Evolutionary conservation across 2,797 vertebrate genomes (phyloP).

Genomic region (Diplodus sargus): DNA sequence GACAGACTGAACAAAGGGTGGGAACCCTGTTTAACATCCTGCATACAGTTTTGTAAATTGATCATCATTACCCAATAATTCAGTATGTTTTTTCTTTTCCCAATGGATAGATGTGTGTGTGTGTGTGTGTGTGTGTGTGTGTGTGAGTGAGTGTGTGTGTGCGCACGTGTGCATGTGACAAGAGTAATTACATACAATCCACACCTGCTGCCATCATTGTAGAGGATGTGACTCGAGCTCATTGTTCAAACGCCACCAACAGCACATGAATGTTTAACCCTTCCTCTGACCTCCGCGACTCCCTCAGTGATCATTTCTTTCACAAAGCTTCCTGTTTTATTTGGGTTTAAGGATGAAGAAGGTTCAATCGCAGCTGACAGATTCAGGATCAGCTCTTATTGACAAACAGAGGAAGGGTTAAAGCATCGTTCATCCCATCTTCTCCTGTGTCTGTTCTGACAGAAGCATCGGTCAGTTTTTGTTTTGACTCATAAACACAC

Average conservation of each 20-base stretch:
- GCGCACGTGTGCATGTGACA: slow-evolving; percentile 16
- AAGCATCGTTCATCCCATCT: slow-evolving; percentile 51
- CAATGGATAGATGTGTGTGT: slow-evolving; percentile 45
- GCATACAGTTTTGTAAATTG: slow-evolving; percentile 50
- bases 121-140: slow-evolving; percentile 47
- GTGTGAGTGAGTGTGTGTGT: slow-evolving; percentile 7
- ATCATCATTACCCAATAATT: slow-evolving; percentile 75
- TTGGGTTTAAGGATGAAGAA: neutral
- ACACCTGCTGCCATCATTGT: slow-evolving; percentile 48
- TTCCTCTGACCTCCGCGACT: slow-evolving; percentile 25
- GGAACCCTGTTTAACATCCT: slow-evolving; percentile 79
- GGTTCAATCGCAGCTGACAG: slow-evolving; percentile 9
- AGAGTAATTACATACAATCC: slow-evolving; percentile 37
- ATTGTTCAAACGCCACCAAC: slow-evolving; percentile 42
- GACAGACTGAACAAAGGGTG: slow-evolving; percentile 45
- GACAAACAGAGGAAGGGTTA: slow-evolving; percentile 69
- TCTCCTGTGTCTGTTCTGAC: slow-evolving; percentile 45
- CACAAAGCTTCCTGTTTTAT: neutral
- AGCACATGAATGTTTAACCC: slow-evolving; percentile 77
- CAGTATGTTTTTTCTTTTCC: slow-evolving; percentile 4
- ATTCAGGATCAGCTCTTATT: slow-evolving; percentile 9
- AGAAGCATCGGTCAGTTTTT: slow-evolving; percentile 2
- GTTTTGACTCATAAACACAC: slow-evolving; percentile 5
- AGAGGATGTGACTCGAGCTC: slow-evolving; percentile 53
- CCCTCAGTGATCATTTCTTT: neutral